Evolutionary conservation across 2,797 vertebrate genomes (phyloP), one percentile per base, ranked within the genome.

Genomic region (Sciaenops ocellatus): DNA sequence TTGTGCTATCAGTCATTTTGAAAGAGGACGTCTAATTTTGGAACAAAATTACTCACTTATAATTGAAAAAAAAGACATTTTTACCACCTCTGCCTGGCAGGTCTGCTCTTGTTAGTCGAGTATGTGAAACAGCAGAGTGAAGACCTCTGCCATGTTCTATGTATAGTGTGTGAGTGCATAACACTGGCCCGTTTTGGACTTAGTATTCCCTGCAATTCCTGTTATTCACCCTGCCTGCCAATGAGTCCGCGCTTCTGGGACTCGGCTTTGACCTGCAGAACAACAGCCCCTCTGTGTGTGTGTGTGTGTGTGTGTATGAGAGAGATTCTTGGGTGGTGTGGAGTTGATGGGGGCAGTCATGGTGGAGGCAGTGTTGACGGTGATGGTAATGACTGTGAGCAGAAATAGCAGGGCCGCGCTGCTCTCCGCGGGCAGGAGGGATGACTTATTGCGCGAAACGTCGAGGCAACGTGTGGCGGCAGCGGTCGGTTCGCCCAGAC

Each of bases 381-480:
- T 81, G 86, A 82, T n/a, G 79, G 64, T 90, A 70, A 89, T 85
- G 87, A 79, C 79, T 68, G n/a, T 22, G 50, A 83, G 79, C 69
- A 87, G 82, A 84, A 87, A 83, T 83, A 85, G 59, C 70, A 2
- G 34, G 52, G 41, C 66, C 65, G 50, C 57, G 69, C 28, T 16
- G 52, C 60, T 86, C 66, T 70, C 65, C 15, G 13, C 11, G 41
- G 62, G 51, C 48, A 12, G 77, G 34, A 69, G 11, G 7, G 75
- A 74, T 83, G 86, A 88, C 73, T 82, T 87, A 86, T 85, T 69
- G 66, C 28, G 5, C 3, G 1, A 11, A 59, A 73, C 24, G 12
- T 16, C 11, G 42, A 69, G 42, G 69, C 57, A 41, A n/a, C n/a
- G 2, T 38, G 34, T 15, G 13, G 57, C 17, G 20, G 46, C 20